Evolutionary conservation across 2,113 vertebrate genomes (phyloP), one percentile per base, ranked within the genome.

Genomic region (Psittacula cyanocephala): DNA sequence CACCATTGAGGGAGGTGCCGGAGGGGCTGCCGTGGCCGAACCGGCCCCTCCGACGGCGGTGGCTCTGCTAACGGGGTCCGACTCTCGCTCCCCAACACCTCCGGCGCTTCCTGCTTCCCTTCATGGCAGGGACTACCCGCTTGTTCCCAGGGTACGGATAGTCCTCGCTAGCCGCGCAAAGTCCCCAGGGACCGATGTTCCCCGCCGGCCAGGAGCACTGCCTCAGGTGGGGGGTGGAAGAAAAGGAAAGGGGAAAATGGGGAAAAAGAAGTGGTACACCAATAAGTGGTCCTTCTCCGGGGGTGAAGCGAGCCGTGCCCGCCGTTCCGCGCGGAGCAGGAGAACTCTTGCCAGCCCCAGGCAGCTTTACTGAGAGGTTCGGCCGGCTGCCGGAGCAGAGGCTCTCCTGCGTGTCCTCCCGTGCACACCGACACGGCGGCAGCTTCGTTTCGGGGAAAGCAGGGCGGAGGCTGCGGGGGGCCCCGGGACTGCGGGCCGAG

Each of bases 191-290:
- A 29, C 59, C 7, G 5, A 22, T 20, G 4, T 3, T 50, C 37
- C 46, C 33, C 24, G 19, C 29, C 23, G 5, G 2, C 25, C n/a
- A 22, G 23, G 11, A 44, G 9, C 20, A 4, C 31, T 35, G 27
- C 17, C 31, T 15, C 6, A 4, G 24, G 17, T 5, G 3, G 13
- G 4, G 4, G 11, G 6, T 3, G n/a, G 43, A 13, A 6, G 1
- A 8, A 43, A 67, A 37, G 33, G 28, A 75, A 70, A 5, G 6
- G 3, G 1, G 2, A 23, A 44, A 55, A 47, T 6, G 27, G 6
- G 13, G 13, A 44, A 62, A 55, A 50, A 88, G 7, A 39, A 67
- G 20, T 13, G 60, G 18, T 6, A 2, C 29, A 25, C 13, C 9
- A 52, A 41, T 18, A 25, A 25, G 14, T 3, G 39, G 11, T 39